phyloP scores from a whole-genome alignment of 2,888 invertebrate species.

The Hofmannophila pseudospretella region DNA sequence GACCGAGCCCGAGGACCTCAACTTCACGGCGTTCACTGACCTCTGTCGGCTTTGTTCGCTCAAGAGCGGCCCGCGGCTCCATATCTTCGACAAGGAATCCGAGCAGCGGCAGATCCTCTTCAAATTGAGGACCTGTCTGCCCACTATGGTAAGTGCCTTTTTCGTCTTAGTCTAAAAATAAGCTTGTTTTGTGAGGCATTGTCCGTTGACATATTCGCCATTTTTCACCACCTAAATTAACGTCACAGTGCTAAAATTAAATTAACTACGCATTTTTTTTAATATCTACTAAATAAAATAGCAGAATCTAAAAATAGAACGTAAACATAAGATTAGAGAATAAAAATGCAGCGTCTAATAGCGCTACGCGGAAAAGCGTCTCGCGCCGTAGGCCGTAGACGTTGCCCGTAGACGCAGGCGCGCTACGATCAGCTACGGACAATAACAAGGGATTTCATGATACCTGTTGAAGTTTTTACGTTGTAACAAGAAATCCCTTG shows the following conservation, averaged over 20 bases:
- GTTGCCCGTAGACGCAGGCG: constrained; percentile 63
- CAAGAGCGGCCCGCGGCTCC: constrained; percentile 82
- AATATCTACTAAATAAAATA: too few species aligned
- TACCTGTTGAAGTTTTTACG: constrained; percentile 48
- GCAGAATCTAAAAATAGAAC: constrained; percentile 13
- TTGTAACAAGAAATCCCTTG: too few species aligned
- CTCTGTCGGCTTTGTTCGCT: constrained; percentile 84
- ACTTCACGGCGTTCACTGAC: constrained; percentile 82
- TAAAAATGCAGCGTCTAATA: not conserved
- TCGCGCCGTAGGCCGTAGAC: constrained; percentile 16
- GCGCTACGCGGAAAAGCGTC: not conserved
- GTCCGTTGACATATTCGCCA: constrained; percentile 8
- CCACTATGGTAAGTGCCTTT: constrained; percentile 80
- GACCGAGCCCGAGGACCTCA: constrained; percentile 83
- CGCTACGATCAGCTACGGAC: constrained; percentile 50
- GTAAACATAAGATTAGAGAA: constrained; percentile 25
- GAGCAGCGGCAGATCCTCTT: constrained; percentile 84
- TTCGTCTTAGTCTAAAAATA: not conserved
- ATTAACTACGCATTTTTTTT: too few species aligned
- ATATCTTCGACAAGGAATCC: constrained; percentile 84
- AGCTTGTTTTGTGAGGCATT: constrained; percentile 4
- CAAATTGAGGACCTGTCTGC: constrained; percentile 83
- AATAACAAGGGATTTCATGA: constrained; percentile 30
- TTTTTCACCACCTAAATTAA: not conserved
- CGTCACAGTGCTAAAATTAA: not conserved